Evolutionary conservation across 2,113 vertebrate species (phyloP).

Genomic region (Capricornis sumatraensis): DNA sequence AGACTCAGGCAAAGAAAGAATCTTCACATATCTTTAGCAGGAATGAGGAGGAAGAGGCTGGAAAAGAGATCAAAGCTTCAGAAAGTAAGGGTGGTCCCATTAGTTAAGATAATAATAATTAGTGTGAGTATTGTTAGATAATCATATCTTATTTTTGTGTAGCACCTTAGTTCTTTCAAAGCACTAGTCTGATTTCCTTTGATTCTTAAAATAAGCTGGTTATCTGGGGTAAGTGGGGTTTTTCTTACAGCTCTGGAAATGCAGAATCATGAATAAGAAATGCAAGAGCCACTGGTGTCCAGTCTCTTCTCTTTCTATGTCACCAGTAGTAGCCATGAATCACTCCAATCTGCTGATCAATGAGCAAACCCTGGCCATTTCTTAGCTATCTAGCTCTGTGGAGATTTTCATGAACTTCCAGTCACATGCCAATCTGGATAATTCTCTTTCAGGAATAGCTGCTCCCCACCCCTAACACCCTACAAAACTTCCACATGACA

Average conservation of each 20-base stretch:
- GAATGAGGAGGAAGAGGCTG: neutral
- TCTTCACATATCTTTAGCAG: constrained; percentile 9
- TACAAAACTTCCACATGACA: neutral
- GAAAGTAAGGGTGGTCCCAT: neutral
- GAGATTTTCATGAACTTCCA: neutral
- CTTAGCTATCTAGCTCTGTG: neutral
- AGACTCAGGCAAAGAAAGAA: constrained; percentile 50
- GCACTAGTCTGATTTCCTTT: neutral
- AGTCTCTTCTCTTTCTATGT: neutral
- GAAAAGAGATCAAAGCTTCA: neutral
- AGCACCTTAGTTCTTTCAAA: neutral
- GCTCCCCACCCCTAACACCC: neutral
- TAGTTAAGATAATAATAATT: neutral
- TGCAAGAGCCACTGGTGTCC: neutral
- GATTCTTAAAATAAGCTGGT: constrained; percentile 15
- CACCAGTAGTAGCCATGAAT: neutral
- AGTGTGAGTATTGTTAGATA: neutral
- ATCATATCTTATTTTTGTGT: neutral
- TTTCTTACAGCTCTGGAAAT: neutral
- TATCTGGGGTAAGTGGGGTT: neutral
- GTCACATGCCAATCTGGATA: neutral
- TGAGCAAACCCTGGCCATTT: neutral
- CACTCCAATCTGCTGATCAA: neutral
- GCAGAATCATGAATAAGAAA: neutral
- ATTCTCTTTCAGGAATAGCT: neutral